A percentile compares a stretch with the other conserved stretches of the same genome.
phyloP scores from a whole-genome alignment of 2,113 vertebrate genomes.

The Coturnix japonica region DNA sequence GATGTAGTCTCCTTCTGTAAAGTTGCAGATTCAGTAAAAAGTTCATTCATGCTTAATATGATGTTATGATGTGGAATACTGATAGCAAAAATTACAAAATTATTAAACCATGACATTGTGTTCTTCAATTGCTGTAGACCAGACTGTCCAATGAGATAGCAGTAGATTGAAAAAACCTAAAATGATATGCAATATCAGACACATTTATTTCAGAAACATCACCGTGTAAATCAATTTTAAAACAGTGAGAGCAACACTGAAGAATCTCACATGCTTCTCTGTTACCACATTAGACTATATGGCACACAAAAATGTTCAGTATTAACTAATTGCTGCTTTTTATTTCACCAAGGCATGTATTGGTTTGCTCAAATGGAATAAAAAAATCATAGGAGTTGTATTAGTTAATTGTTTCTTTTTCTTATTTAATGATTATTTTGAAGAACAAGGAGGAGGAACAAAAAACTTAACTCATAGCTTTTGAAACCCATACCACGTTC shows the following conservation, averaged over 20 bases:
- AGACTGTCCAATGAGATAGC: background rate
- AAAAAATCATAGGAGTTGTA: background rate
- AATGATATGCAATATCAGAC: background rate
- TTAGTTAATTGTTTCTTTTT: background rate
- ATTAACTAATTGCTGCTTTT: background rate
- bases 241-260: background rate
- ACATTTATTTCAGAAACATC: background rate
- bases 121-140: background rate
- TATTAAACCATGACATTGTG: no score
- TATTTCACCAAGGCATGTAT: conserved; percentile 17
- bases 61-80: no score
- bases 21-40: no score
- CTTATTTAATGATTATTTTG: background rate
- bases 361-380: conserved; percentile 33
- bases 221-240: background rate
- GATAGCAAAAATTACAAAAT: no score
- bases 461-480: background rate
- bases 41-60: no score
- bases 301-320: background rate
- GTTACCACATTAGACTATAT: background rate
- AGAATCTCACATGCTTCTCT: background rate
- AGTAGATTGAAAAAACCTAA: background rate
- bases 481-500: background rate
- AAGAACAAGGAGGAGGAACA: background rate
- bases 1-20: no score